Conservation (phyloP, 2,797 vertebrate species). For the Oryzias dopingdopingensis region DNA sequence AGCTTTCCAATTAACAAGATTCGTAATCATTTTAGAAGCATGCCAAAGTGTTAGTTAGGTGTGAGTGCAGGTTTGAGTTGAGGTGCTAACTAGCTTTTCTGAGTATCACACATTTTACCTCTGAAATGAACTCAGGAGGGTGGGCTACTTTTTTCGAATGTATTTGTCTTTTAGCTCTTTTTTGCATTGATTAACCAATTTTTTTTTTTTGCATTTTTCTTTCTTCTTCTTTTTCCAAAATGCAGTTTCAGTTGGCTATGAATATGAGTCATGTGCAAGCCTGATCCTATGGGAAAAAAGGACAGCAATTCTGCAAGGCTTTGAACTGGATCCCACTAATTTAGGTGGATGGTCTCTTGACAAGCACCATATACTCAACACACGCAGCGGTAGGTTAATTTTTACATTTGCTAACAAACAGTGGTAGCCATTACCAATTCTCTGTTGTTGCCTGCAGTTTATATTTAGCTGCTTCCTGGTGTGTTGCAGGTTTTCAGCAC, state of each 20-base stretch:
- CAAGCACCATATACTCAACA: constrained; percentile 95
- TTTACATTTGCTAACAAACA: background rate
- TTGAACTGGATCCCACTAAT: constrained; percentile 94
- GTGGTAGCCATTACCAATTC: background rate
- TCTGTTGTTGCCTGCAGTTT: constrained; percentile 4
- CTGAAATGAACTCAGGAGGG: constrained; percentile 36
- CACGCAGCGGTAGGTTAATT: constrained; percentile 86
- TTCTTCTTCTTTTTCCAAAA: constrained; percentile 6
- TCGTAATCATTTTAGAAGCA: constrained; percentile 65
- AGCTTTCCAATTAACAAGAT: constrained; percentile 68
- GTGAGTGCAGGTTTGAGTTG: constrained; percentile 48
- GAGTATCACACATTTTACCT: constrained; percentile 53
- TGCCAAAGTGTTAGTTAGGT: constrained; percentile 63
- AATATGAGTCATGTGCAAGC: constrained; percentile 95
- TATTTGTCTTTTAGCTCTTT: constrained; percentile 13
- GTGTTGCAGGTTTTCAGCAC: constrained; percentile 22
- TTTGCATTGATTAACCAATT: constrained; percentile 3
- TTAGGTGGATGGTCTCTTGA: constrained; percentile 96
- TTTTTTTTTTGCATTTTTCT: constrained; percentile 7
- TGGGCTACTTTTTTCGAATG: constrained; percentile 13
- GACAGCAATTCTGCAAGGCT: constrained; percentile 90
- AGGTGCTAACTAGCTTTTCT: constrained; percentile 71
- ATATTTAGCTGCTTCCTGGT: constrained; percentile 23
- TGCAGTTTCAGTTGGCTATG: constrained; percentile 95
- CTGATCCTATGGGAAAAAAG: constrained; percentile 99